Evolutionary conservation across 2,888 invertebrate genomes (phyloP).

Genomic region (Anthrax anthrax): DNA sequence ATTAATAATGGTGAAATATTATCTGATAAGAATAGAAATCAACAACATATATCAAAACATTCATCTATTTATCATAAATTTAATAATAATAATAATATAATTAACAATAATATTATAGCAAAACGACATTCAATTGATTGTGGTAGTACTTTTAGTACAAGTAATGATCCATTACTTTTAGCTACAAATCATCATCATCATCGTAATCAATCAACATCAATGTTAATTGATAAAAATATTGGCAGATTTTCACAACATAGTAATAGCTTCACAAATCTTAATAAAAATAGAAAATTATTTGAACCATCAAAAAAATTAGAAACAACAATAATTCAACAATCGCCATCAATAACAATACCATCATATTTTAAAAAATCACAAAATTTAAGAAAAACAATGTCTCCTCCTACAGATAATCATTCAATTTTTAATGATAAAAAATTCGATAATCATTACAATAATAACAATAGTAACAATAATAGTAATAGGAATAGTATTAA

Average conservation of each 20-base stretch:
- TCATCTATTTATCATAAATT: neutral
- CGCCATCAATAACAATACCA: too few species aligned
- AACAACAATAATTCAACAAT: neutral
- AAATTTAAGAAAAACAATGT: neutral
- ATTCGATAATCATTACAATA: neutral
- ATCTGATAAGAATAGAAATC: conserved; percentile 4
- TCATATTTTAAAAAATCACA: too few species aligned
- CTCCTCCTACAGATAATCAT: neutral
- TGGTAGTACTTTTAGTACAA: neutral
- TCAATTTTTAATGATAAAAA: too few species aligned
- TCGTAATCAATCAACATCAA: too few species aligned
- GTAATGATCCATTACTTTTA: too few species aligned
- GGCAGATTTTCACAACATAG: too few species aligned
- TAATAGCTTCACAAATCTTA: too few species aligned
- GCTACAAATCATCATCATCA: too few species aligned
- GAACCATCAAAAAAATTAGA: too few species aligned
- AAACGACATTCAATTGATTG: conserved; percentile 19
- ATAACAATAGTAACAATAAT: neutral
- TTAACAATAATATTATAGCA: neutral
- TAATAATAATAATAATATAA: neutral
- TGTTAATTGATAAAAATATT: too few species aligned
- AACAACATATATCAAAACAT: neutral
- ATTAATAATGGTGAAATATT: neutral
- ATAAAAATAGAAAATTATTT: too few species aligned
- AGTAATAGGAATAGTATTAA: neutral